These are phyloP conservation scores for Poecilia picta DNA, from an alignment of 2,797 vertebrate genomes.

Conservation along the genomic window DNA sequence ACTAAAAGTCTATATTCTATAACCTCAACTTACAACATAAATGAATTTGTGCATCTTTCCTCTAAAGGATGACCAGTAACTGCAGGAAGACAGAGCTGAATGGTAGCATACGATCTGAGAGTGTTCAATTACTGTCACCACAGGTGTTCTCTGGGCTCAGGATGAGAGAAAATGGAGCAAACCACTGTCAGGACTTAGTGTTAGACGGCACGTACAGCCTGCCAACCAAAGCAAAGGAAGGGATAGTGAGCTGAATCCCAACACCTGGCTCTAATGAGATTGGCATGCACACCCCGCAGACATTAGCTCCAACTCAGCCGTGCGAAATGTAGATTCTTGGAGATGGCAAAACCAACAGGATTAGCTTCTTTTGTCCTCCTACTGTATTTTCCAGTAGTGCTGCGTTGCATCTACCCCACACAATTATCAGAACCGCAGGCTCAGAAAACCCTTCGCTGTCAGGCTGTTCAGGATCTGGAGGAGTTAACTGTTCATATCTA, in stretches of 20 bases:
- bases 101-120: constrained; percentile 58
- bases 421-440: constrained; percentile 31
- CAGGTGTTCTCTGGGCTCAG: constrained; percentile 53
- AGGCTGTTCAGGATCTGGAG: constrained; percentile 39
- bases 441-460: constrained; percentile 27
- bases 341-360: constrained; percentile 65
- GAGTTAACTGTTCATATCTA: constrained; percentile 51
- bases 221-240: constrained; percentile 46
- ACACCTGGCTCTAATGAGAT: constrained; percentile 74
- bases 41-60: constrained; percentile 1
- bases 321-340: constrained; percentile 65
- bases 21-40: constrained; percentile 29
- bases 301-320: constrained; percentile 51
- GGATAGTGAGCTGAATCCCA: constrained; percentile 73
- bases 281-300: constrained; percentile 65
- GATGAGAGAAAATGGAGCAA: constrained; percentile 59
- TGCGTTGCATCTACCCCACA: constrained; percentile 26
- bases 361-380: constrained; percentile 64
- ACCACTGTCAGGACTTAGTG: constrained; percentile 50
- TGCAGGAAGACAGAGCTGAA: constrained; percentile 30
- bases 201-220: constrained; percentile 48
- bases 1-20: background rate
- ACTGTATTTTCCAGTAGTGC: constrained; percentile 41
- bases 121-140: constrained; percentile 63
- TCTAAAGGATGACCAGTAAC: constrained; percentile 27